A percentile compares a stretch with the other conserved stretches of the same genome.
phyloP scores from a whole-genome alignment of 1,140 invertebrate genomes.

The Neocloeon triangulifer region DNA sequence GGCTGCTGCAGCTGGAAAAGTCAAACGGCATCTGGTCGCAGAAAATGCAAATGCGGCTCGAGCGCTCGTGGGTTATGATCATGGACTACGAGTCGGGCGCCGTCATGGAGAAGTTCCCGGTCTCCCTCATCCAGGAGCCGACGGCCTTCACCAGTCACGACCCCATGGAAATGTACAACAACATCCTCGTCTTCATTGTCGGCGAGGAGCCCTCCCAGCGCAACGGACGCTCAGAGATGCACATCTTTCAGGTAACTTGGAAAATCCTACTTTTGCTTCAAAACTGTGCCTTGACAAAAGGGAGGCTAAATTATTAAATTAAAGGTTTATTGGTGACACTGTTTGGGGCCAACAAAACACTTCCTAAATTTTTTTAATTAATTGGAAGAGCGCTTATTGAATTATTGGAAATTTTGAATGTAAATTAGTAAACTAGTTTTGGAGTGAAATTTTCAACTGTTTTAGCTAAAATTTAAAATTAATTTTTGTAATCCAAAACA shows the following conservation, averaged over 20 bases:
- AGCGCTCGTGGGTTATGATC: conserved; percentile 70
- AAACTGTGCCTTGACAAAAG: no score
- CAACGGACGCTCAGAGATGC: conserved; percentile 70
- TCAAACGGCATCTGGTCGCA: conserved; percentile 98
- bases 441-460: no score
- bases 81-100: conserved; percentile 92
- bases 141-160: conserved; percentile 93
- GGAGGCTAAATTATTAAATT: no score
- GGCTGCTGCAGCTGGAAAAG: conserved; percentile 88
- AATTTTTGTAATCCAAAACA: no score
- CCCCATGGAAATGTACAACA: conserved; percentile 93
- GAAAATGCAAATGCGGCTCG: conserved; percentile 82
- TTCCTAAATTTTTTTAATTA: no score
- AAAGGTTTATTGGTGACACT: no score
- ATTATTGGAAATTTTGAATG: no score
- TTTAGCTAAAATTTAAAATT: no score
- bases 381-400: no score
- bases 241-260: conserved; percentile 76
- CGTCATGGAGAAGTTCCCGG: conserved; percentile 86
- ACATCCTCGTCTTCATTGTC: conserved; percentile 92
- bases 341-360: no score
- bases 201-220: conserved; percentile 31
- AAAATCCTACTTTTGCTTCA: conserved; percentile 2
- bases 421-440: no score
- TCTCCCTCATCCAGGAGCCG: conserved; percentile 76